Evolutionary conservation across 2,888 invertebrate genomes (phyloP), one percentile per base, ranked within the genome.

Genomic region (Lymantria monacha): DNA sequence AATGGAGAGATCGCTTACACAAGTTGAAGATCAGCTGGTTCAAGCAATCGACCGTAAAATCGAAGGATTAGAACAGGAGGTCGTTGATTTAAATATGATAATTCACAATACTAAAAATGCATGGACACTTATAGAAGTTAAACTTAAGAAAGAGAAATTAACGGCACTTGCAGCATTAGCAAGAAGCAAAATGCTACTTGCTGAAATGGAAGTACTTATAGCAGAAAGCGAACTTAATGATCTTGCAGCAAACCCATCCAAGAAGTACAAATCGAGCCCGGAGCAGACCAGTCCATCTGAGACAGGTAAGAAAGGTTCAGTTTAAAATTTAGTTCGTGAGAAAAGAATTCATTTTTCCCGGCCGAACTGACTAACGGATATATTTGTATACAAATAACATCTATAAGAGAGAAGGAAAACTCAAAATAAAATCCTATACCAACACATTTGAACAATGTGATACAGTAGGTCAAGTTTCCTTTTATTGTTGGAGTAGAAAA

Each of bases 181-280:
- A 0, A 60, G 36, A 14, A 42, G 48, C 0, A 53, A 53, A 41
- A 7, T 48, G 0, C 0, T 65, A 0, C 3, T 63, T 7, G 37
- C 54, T 0, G 44, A 65, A 3, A 60, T 65, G 54, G 42, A 65
- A 15, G 2, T 57, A 11, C 7, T 49, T 12, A 41, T 65, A 9
- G 55, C 53, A 0, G 58, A 60, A n/a, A 46, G 41, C 11, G 56
- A 60, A 42, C 36, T 14, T 3, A 36, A 42, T 9, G 9, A 48
- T 30, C 3, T 33, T 33, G 10, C 5, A 1, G 33, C 9, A 10
- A 33, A 10, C 10, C 33, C 33, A 10, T 1, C 33, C 9, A 33
- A 33, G 10, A 33, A 33, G 33, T 33, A 5, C 9, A 33, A 33
- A 10, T 33, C 10, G 33, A 33, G 33, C 33, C 10, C 10, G 10